A percentile compares a stretch with the other conserved stretches of the same genome.
phyloP scores from a whole-genome alignment of 2,113 vertebrate genomes.

The Mobula birostris region DNA sequence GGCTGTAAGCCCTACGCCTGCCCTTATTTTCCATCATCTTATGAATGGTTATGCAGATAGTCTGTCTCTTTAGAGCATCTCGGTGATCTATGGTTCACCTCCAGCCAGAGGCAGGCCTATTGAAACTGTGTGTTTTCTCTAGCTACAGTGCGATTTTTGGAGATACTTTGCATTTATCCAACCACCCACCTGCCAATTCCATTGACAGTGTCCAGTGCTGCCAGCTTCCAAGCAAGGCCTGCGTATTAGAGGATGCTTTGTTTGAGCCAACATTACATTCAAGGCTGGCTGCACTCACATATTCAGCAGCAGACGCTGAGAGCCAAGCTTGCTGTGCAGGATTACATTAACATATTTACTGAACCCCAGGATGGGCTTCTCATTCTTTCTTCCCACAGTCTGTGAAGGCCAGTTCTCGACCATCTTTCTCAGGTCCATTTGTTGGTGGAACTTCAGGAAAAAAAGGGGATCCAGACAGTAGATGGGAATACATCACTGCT shows the following conservation, averaged over 20 bases:
- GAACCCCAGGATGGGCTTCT: no score
- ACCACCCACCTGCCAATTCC: not conserved
- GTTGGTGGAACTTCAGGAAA: no score
- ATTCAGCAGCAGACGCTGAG: not conserved
- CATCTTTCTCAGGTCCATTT: no score
- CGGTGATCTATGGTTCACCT: not conserved
- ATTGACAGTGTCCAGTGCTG: not conserved
- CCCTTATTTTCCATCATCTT: no score
- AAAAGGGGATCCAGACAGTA: no score
- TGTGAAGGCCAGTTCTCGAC: no score
- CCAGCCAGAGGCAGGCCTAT: not conserved
- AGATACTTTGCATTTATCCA: no score
- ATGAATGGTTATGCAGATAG: no score
- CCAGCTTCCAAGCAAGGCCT: not conserved
- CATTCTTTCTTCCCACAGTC: no score
- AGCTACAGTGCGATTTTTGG: not conserved
- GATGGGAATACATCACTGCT: no score
- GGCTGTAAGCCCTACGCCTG: no score
- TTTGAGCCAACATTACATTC: not conserved
- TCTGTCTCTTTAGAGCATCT: not conserved
- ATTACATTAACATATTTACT: not conserved
- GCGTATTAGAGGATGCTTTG: not conserved
- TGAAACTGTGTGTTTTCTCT: not conserved
- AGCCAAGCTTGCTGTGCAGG: not conserved
- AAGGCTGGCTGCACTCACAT: not conserved